phyloP scores from a whole-genome alignment of 2,797 vertebrate species.

The Eutrigla gurnardus region DNA sequence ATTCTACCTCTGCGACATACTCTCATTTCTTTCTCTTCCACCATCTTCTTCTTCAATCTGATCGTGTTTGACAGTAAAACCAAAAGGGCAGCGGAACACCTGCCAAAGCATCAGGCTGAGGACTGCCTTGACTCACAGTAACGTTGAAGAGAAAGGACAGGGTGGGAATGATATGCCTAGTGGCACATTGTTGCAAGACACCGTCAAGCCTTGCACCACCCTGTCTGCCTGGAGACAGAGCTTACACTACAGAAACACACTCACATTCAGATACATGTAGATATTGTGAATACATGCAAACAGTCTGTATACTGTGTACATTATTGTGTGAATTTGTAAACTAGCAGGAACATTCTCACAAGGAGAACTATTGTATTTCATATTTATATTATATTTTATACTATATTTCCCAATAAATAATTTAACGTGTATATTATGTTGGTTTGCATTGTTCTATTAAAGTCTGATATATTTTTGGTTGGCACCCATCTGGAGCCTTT shows the following conservation, averaged over 20 bases:
- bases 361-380: not conserved
- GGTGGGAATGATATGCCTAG: not conserved
- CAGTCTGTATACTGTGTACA: not conserved
- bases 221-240: slow-evolving; percentile 22
- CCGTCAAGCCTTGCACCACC: slow-evolving; percentile 20
- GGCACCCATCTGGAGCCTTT: slow-evolving; percentile 43
- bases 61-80: slow-evolving; percentile 49
- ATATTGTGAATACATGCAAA: not conserved
- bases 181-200: slow-evolving; percentile 27
- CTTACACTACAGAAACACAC: slow-evolving; percentile 16
- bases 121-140: slow-evolving; percentile 32
- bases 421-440: slow-evolving; percentile 57
- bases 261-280: not conserved
- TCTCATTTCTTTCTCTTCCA: slow-evolving; percentile 8
- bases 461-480: slow-evolving; percentile 35
- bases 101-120: slow-evolving; percentile 32
- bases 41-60: slow-evolving; percentile 19
- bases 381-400: too few relatives aligned
- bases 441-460: slow-evolving; percentile 40
- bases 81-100: slow-evolving; percentile 40
- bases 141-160: slow-evolving; percentile 31
- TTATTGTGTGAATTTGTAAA: not conserved
- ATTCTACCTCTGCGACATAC: slow-evolving; percentile 9
- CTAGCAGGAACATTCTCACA: not conserved
- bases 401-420: slow-evolving; percentile 23